Conservation (phyloP, 1,140 invertebrate genomes). For the Asobara japonica region DNA sequence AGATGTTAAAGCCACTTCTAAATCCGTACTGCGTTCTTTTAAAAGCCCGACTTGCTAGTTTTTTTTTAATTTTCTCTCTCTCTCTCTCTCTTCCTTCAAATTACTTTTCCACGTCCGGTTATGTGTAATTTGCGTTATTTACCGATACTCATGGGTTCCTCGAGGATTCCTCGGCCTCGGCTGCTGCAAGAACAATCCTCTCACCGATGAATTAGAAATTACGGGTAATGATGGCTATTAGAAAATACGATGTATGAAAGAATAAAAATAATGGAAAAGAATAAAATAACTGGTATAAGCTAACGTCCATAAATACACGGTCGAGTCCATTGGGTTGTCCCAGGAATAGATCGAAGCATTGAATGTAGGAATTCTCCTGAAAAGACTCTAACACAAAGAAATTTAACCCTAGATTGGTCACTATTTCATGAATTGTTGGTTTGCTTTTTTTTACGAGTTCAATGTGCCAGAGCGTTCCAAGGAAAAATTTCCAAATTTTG, state of each 20-base stretch:
- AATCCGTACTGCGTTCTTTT: slow-evolving; percentile 10
- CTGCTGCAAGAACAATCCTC: neutral
- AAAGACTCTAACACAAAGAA: neutral
- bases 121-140: neutral
- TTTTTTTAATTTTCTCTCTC: slow-evolving; percentile 16
- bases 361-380: slow-evolving; percentile 54
- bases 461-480: no score
- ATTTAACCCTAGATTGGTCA: no score
- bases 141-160: neutral
- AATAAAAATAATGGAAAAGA: neutral
- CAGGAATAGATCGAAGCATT: slow-evolving; percentile 52
- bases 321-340: slow-evolving; percentile 50
- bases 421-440: neutral
- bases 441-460: neutral
- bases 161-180: neutral
- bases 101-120: neutral
- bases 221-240: neutral
- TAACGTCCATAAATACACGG: slow-evolving; percentile 56
- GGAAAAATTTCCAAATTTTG: no score
- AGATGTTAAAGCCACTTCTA: neutral
- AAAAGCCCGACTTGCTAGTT: neutral
- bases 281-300: slow-evolving; percentile 6
- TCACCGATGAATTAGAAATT: neutral
- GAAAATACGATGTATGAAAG: neutral
- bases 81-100: neutral